Evolutionary conservation across 2,113 vertebrate genomes (phyloP), one percentile per base, ranked within the genome.

Genomic region (Pithys albifrons): DNA sequence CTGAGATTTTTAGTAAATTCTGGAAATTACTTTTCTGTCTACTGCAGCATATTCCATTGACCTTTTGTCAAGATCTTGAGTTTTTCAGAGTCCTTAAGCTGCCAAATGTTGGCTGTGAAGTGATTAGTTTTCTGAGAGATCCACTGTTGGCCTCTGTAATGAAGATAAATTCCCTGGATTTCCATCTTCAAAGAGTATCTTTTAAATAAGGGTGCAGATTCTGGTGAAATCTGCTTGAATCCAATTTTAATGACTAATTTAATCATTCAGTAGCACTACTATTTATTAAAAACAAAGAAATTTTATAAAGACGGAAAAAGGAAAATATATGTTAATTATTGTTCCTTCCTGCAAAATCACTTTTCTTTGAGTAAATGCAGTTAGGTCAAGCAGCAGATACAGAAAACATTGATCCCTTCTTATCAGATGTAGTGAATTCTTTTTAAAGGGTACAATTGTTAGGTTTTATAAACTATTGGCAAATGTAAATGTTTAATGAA

Each of bases 71-170:
- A 64, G 6, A 90, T 93, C 71, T 73, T 85, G 64, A 54, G n/a
- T 91, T 95, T 87, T 91, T 93, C 78, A 48, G 52, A 76, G 51
- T 76, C 80, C 71, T 78, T 79, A 55, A 35, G n/a, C 78, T 83
- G 88, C 91, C 81, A 95, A 3, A 41, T 61, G 12, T 75, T 89
- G 65, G 49, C 71, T 88, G 23, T 29, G 17, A 89, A 85, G 41
- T 85, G 31, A 92, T 95, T 88, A 43, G 37, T 88, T 91, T 89
- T 85, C 78, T 93, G 77, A 89, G 43, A 87, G 93, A 94, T 73
- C 45, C 28, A 37, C 55, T 89, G 14, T 61, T 91, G 49, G 62
- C 62, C 66, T 88, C 12, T 16, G 4, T 87, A 94, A 94, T 66
- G 37, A 91, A 89, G 69, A 91, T 29, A 91, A 89, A 92, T 82